These are phyloP conservation scores for Rhabdophis nuchalis DNA, from an alignment of 2,797 vertebrate genomes.

Conservation along the genomic window DNA sequence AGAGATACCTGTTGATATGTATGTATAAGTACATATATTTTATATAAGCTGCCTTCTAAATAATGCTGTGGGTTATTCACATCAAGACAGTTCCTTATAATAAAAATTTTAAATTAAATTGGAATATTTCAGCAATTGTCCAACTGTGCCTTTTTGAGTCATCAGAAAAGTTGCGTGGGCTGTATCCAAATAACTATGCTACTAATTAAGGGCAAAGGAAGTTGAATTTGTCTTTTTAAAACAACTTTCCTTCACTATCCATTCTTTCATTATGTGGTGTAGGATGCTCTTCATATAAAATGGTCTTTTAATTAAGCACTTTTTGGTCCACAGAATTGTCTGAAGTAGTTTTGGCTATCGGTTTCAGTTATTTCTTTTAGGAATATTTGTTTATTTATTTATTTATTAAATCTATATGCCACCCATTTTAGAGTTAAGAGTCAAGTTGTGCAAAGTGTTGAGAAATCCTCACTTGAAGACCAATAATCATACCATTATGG, in stretches of 20 bases:
- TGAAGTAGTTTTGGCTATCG: background rate
- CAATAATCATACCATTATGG: background rate
- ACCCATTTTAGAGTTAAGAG: background rate
- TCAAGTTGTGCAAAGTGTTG: background rate
- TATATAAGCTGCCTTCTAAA: background rate
- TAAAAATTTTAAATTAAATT: slow-evolving; percentile 17
- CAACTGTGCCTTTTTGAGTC: background rate
- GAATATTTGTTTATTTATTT: background rate
- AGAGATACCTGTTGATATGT: background rate
- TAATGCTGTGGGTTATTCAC: background rate
- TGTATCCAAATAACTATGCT: background rate
- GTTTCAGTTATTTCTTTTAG: background rate
- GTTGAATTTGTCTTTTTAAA: background rate
- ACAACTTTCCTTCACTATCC: background rate
- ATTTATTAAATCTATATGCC: background rate
- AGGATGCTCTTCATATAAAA: background rate
- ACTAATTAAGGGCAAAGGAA: background rate
- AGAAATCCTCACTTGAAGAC: background rate
- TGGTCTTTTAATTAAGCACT: background rate
- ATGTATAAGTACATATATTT: background rate
- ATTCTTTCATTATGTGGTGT: background rate
- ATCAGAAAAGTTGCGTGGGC: background rate
- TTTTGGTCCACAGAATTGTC: background rate
- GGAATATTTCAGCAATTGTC: background rate
- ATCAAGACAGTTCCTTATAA: slow-evolving; percentile 1